Percentiles rank a stretch among this genome's conserved stretches.
These are phyloP conservation scores for Oscheius sp. DNA, from an alignment of 2,888 invertebrate species.

Conservation along the genomic window DNA sequence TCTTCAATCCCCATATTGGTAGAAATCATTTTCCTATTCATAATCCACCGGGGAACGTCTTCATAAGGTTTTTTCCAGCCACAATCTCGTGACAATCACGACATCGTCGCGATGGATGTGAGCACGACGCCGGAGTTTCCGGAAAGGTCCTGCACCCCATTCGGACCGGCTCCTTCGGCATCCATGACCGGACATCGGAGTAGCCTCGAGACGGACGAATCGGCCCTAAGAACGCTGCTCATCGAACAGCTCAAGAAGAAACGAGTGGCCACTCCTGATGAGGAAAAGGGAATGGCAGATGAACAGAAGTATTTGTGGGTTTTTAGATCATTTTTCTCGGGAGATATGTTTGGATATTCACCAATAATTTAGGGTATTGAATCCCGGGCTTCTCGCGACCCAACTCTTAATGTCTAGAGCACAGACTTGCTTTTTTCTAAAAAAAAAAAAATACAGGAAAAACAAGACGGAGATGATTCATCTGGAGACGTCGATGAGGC, in stretches of 20 bases:
- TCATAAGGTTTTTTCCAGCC: not conserved
- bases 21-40: no score
- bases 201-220: not conserved
- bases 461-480: not conserved
- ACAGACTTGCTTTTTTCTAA: no score
- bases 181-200: not conserved
- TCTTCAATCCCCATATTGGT: no score
- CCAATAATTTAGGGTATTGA: no score
- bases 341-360: no score
- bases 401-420: no score
- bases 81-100: slow-evolving; percentile 16
- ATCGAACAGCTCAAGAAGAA: slow-evolving; percentile 12
- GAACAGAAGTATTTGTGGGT: no score
- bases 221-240: not conserved
- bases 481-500: not conserved
- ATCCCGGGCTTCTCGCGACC: no score
- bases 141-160: no score
- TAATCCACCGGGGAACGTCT: no score
- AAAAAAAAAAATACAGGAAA: not conserved
- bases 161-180: no score
- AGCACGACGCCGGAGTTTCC: not conserved
- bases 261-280: not conserved
- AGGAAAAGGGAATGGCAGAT: not conserved
- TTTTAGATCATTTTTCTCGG: not conserved
- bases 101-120: slow-evolving; percentile 19